These are phyloP conservation scores for Microcebus lehilahytsara DNA, from an alignment of 2,113 vertebrate species.

Conservation along the genomic window DNA sequence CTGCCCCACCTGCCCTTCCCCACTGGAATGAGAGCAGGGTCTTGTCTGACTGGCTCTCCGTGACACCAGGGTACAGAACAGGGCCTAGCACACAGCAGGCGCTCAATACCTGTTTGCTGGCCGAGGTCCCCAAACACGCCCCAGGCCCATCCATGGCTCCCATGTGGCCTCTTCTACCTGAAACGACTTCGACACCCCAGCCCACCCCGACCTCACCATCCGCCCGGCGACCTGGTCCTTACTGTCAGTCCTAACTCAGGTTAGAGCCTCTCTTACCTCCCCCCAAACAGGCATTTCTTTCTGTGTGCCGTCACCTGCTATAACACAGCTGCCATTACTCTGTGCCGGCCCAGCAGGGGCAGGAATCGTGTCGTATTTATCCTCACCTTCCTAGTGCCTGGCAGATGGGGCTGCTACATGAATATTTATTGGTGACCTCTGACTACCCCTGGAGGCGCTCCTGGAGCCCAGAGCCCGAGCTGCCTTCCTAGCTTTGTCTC, in stretches of 20 bases:
- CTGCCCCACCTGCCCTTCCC: neutral
- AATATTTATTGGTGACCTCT: neutral
- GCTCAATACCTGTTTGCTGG: neutral
- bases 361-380: neutral
- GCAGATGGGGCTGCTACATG: neutral
- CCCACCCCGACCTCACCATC: neutral
- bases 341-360: neutral
- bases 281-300: neutral
- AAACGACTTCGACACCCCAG: neutral
- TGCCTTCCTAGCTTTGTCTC: no score
- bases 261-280: neutral
- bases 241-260: neutral
- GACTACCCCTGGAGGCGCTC: neutral
- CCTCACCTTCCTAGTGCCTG: neutral
- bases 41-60: neutral
- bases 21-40: neutral
- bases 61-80: neutral
- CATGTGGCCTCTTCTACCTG: rapidly evolving
- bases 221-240: neutral
- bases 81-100: rapidly evolving
- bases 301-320: neutral
- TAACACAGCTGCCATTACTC: neutral
- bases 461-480: rapidly evolving
- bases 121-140: rapidly evolving
- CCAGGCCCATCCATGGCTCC: neutral